phyloP scores from a whole-genome alignment of 2,888 invertebrate genomes.

The Drosophila robusta region DNA sequence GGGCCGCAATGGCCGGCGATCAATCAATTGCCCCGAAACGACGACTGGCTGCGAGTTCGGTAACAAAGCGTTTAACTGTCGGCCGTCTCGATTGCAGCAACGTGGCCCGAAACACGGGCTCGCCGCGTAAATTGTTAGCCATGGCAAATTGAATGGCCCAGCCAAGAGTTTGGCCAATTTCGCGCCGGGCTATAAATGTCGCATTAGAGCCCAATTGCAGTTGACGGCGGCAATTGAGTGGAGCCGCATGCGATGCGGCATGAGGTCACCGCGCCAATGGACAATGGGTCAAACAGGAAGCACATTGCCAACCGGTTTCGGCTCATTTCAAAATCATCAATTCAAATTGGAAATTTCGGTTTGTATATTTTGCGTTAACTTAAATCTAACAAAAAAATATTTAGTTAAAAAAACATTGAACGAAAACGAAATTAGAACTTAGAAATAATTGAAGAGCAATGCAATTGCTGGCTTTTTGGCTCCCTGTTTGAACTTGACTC shows the following conservation, averaged over 20 bases:
- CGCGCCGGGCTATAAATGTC: conserved; percentile 44
- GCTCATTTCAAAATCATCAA: conserved; percentile 15
- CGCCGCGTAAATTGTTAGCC: conserved; percentile 5
- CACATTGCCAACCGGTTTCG: conserved; percentile 10
- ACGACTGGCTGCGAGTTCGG: conserved; percentile 19
- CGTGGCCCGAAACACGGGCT: not conserved
- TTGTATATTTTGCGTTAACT: conserved; percentile 45
- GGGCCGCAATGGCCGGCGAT: conserved; percentile 32
- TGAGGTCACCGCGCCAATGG: conserved; percentile 37
- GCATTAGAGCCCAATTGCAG: conserved; percentile 40
- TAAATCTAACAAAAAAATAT: conserved; percentile 40
- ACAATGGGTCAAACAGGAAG: conserved; percentile 62
- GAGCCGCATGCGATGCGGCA: conserved; percentile 4
- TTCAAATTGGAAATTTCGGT: conserved; percentile 51
- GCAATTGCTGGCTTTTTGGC: conserved; percentile 48
- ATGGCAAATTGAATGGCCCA: conserved; percentile 44
- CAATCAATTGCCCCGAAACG: conserved; percentile 49
- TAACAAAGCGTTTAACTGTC: conserved; percentile 43
- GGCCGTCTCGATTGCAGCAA: conserved; percentile 30
- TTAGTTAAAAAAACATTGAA: conserved; percentile 16
- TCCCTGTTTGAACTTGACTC: conserved; percentile 53
- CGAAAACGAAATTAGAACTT: conserved; percentile 39
- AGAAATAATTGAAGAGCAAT: conserved; percentile 38
- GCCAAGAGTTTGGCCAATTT: conserved; percentile 24
- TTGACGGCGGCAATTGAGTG: conserved; percentile 20